Conservation (phyloP, 2,888 invertebrate genomes). For the Drosophila pseudotakahashii region DNA sequence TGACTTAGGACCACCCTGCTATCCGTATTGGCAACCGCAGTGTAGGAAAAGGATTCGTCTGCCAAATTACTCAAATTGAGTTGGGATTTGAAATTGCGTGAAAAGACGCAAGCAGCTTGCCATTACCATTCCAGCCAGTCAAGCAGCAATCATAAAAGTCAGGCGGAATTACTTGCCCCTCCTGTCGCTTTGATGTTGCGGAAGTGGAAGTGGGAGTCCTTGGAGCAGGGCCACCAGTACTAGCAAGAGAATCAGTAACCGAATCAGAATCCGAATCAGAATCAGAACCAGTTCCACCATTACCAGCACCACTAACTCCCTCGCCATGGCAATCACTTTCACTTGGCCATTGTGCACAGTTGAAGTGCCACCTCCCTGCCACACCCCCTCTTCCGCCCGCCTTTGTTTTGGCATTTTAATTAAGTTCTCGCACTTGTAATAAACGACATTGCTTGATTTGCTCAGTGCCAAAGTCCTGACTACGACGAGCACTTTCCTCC, state of each 20-base stretch:
- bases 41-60: slow-evolving; percentile 72
- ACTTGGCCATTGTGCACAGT: slow-evolving; percentile 67
- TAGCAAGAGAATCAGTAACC: not conserved
- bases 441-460: slow-evolving; percentile 76
- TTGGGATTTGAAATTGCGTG: slow-evolving; percentile 79
- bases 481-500: not conserved
- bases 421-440: slow-evolving; percentile 80
- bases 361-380: slow-evolving; percentile 48
- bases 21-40: slow-evolving; percentile 53
- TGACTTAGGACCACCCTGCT: not conserved
- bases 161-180: slow-evolving; percentile 53
- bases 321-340: slow-evolving; percentile 63
- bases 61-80: slow-evolving; percentile 79
- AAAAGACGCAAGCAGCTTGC: slow-evolving; percentile 59
- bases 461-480: slow-evolving; percentile 25
- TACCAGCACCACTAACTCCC: slow-evolving; percentile 39
- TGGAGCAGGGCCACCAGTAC: slow-evolving; percentile 40
- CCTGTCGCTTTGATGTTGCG: slow-evolving; percentile 51
- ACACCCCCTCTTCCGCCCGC: slow-evolving; percentile 3
- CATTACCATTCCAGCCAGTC: slow-evolving; percentile 64
- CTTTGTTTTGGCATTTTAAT: slow-evolving; percentile 75
- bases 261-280: not conserved
- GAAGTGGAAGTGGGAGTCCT: slow-evolving; percentile 33
- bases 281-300: slow-evolving; percentile 19
- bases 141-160: slow-evolving; percentile 78